Evolutionary conservation across 2,113 vertebrate species (phyloP), one percentile per base, ranked within the genome.

Genomic region (Coptodon rendalli): DNA sequence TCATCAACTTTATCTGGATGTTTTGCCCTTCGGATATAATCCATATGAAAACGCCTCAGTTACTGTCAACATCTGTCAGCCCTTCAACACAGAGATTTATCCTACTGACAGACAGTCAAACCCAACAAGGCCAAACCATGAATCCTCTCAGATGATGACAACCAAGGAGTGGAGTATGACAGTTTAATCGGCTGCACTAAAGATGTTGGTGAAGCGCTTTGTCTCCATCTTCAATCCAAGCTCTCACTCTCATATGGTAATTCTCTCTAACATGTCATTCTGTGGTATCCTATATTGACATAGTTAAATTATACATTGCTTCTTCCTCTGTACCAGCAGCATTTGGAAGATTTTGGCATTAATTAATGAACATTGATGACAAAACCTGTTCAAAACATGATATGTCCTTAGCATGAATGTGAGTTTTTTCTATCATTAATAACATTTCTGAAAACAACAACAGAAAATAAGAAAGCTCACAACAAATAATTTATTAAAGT

Each of bases 1-100:
- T 80, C 73, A 84, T 92, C 93, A 91, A 90, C 88, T 93, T 95
- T 86, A 95, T 94, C 90, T 80, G 90, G 82, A 87, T 90, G 92
- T 91, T 91, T 86, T 93, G 90, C 83, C 94, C 92, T 92, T 93
- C 87, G 14, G 90, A 92, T 85, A 89, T 80, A 91, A 92, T 92
- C 87, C 59, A n/a, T 91, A 87, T 83, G 83, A 81, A 90, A 93
- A 93, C 31, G 52, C 63, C 82, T 90, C 87, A 40, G 90, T 92
- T 91, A 81, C 90, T 89, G 86, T 91, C 91, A 83, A 82, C 84
- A 63, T 91, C 87, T 93, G 90, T 95, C 93, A 93, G 85, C 81
- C 81, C 81, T 13, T 91, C 88, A 89, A 59, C 80, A 6, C 27
- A 8, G 61, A 84, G 89, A 91, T 91, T 91, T 92, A 92, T 81